These are phyloP conservation scores for Meghimatium bilineatum DNA, from an alignment of 2,888 invertebrate genomes.

Conservation along the genomic window DNA sequence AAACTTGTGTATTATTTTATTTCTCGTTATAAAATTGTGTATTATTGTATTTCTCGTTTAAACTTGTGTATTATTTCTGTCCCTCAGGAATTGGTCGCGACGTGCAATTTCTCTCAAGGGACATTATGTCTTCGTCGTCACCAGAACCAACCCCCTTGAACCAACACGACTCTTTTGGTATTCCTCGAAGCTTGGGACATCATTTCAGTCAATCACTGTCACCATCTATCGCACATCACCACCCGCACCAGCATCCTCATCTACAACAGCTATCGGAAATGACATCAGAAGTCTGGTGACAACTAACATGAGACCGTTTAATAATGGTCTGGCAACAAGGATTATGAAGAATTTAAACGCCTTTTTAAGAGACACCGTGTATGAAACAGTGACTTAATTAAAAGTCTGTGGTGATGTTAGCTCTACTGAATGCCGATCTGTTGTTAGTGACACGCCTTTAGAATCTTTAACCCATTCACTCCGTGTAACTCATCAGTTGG, in stretches of 20 bases:
- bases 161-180: slow-evolving; percentile 48
- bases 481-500: no score
- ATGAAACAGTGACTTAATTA: no score
- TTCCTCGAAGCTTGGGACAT: slow-evolving; percentile 46
- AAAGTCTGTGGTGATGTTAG: no score
- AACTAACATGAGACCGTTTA: slow-evolving; percentile 24
- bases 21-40: no score
- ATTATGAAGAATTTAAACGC: no score
- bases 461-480: no score
- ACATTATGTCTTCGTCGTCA: slow-evolving; percentile 51
- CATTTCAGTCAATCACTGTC: slow-evolving; percentile 49
- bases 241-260: slow-evolving; percentile 43
- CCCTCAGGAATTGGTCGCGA: slow-evolving; percentile 50
- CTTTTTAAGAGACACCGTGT: no score
- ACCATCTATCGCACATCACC: slow-evolving; percentile 45
- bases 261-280: slow-evolving; percentile 45
- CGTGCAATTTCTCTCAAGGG: slow-evolving; percentile 48
- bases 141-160: slow-evolving; percentile 49
- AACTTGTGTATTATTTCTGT: no score
- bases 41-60: no score
- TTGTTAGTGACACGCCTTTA: no score
- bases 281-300: slow-evolving; percentile 53
- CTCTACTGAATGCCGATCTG: no score
- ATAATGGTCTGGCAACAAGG: background rate
- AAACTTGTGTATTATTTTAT: no score